Evolutionary conservation across 1,140 invertebrate species (phyloP), one percentile per base, ranked within the genome.

Genomic region (Cotesia glomerata): DNA sequence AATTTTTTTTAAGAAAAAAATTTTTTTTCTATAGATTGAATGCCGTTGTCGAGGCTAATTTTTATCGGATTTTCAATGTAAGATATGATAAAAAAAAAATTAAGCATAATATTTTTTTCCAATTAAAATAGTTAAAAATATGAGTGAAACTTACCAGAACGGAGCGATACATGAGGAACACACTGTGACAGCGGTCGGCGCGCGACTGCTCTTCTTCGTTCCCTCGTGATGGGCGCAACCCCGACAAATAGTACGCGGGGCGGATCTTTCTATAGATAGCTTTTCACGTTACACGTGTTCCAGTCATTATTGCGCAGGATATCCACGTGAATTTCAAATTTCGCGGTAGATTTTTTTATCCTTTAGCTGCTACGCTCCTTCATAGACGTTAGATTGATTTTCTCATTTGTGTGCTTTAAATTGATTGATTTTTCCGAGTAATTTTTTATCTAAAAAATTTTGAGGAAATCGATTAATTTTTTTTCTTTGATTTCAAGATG

Each of bases 151-250:
- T 72, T 39, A 69, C 71, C 75, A 59, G 69, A 75, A 73, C 69
- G 62, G 73, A 71, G 66, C 63, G 52, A 56, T 74, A 82, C 80
- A 78, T 76, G 63, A 61, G 72, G 72, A 81, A 72, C 81, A 69
- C 79, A 72, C 71, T 81, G 77, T 85, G 80, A 77, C 85, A 86
- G 84, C 84, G 84, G 85, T 85, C 83, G 81, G 82, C 84, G 85
- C 84, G 82, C 84, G 83, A 87, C 86, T 87, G 84, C 76, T 78
- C 67, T 74, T 65, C 72, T 73, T 76, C 39, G 52, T 71, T 78
- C 73, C 74, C 76, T 77, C 64, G 34, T 75, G 76, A n/a, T 64
- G 18, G 67, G 56, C 75, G 76, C 77, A 76, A 76, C 73, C 66
- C 72, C 62, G 52, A 51, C 54, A 51, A 69, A 70, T 67, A 62